Evolutionary conservation across 2,888 invertebrate species (phyloP).

Genomic region (Sphecodes monilicornis): DNA sequence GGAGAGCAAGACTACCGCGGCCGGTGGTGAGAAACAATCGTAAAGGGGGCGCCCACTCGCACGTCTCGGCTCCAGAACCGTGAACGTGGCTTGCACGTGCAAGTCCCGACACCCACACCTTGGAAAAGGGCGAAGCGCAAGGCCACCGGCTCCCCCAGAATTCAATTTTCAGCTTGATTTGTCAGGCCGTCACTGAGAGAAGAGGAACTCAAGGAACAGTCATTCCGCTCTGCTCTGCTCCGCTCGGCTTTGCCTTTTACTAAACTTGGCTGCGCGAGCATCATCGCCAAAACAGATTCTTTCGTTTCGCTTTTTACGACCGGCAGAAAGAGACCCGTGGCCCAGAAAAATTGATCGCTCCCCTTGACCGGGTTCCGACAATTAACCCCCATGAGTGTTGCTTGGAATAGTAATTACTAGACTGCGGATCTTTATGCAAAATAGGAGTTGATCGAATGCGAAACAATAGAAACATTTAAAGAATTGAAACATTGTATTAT

Average conservation of each 20-base stretch:
- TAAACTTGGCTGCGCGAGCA: constrained; percentile 8
- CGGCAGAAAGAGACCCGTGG: background rate
- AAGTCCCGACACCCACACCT: constrained; percentile 31
- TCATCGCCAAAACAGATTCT: constrained; percentile 75
- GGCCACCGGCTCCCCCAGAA: constrained; percentile 75
- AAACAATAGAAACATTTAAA: no score
- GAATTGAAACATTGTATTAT: no score
- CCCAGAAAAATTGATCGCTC: constrained; percentile 50
- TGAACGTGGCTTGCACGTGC: constrained; percentile 32
- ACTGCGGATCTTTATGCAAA: no score
- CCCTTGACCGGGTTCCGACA: constrained; percentile 25
- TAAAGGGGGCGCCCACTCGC: constrained; percentile 57
- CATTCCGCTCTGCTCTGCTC: constrained; percentile 74
- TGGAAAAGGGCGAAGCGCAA: constrained; percentile 44
- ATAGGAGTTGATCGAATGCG: no score
- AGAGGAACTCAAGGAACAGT: constrained; percentile 69
- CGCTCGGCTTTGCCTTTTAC: constrained; percentile 20
- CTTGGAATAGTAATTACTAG: background rate
- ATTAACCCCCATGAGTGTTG: background rate
- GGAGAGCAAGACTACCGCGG: constrained; percentile 57
- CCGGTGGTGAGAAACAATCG: constrained; percentile 73
- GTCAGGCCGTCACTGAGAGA: constrained; percentile 79
- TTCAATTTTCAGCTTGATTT: constrained; percentile 84
- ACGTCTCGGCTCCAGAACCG: background rate
- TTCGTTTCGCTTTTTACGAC: constrained; percentile 76